A percentile compares a stretch with the other conserved stretches of the same genome.
These are phyloP conservation scores for Enteromius radiatus DNA, from an alignment of 2,797 vertebrate species.

Conservation along the genomic window DNA sequence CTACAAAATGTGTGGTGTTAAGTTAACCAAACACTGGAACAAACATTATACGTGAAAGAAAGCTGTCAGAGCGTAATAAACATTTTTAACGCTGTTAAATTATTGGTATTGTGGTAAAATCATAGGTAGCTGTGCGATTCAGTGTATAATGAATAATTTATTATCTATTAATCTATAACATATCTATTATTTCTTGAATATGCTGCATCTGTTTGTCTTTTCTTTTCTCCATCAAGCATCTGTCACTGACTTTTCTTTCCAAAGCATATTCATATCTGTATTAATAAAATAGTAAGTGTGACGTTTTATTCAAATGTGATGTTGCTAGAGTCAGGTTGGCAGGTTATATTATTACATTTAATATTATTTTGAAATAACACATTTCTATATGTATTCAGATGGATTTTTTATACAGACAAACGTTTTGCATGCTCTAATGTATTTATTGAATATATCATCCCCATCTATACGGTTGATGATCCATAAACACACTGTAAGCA, in stretches of 20 bases:
- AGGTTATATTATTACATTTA: not conserved
- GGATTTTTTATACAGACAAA: not conserved
- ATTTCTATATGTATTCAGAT: not conserved
- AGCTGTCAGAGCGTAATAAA: not conserved
- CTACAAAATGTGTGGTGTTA: not conserved
- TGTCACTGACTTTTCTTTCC: slow-evolving; percentile 1
- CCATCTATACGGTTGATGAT: not conserved
- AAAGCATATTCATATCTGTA: not conserved
- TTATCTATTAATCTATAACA: not conserved
- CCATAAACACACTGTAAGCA: not conserved
- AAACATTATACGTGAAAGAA: not conserved
- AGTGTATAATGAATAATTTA: slow-evolving; percentile 8
- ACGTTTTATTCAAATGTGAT: not conserved
- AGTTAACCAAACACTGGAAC: not conserved
- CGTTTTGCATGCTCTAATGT: not conserved
- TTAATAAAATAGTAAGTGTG: not conserved
- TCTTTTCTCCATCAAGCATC: not conserved
- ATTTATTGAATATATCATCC: not conserved
- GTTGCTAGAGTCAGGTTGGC: not conserved
- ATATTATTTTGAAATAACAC: not conserved
- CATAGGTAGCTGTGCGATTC: not conserved
- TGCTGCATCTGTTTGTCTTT: not conserved
- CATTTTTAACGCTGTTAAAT: not conserved
- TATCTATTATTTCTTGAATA: not conserved
- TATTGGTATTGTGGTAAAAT: not conserved